Conservation (phyloP, 1,140 invertebrate genomes). For the Ceratosolen fusciceps region DNA sequence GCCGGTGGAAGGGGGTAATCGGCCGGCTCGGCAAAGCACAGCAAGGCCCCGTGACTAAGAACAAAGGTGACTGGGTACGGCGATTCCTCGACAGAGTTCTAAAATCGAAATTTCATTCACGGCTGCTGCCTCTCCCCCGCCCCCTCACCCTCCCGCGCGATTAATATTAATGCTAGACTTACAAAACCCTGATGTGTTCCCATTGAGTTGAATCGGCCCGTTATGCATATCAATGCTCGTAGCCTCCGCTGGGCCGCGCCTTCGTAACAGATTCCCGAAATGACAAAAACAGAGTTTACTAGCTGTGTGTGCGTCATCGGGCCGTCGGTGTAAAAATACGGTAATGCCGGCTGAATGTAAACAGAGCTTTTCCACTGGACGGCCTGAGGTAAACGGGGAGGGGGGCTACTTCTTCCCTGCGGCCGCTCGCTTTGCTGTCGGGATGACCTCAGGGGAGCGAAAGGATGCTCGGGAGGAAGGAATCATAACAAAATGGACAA, state of each 20-base stretch:
- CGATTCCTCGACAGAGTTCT: no score
- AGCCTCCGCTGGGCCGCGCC: background rate
- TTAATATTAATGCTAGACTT: constrained; percentile 2
- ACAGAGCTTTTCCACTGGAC: background rate
- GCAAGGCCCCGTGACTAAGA: no score
- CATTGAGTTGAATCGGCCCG: background rate
- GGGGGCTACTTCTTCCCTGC: no score
- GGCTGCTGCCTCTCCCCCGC: no score
- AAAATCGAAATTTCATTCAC: background rate
- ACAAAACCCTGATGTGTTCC: background rate
- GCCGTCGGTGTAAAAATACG: no score
- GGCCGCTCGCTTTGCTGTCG: no score
- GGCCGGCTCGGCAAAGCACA: no score
- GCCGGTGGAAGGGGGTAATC: no score
- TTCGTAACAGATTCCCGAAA: background rate
- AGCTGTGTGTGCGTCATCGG: no score
- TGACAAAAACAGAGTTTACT: background rate
- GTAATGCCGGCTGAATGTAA: background rate
- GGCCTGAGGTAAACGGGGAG: no score
- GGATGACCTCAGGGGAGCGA: background rate
- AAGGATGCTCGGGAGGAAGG: background rate
- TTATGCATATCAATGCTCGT: background rate
- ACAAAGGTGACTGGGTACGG: no score
- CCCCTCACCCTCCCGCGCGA: no score
- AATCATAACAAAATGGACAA: background rate